Percentiles rank a stretch among this genome's conserved stretches.
Conservation (phyloP, 2,797 vertebrate species). For the Geotrypetes seraphini region DNA sequence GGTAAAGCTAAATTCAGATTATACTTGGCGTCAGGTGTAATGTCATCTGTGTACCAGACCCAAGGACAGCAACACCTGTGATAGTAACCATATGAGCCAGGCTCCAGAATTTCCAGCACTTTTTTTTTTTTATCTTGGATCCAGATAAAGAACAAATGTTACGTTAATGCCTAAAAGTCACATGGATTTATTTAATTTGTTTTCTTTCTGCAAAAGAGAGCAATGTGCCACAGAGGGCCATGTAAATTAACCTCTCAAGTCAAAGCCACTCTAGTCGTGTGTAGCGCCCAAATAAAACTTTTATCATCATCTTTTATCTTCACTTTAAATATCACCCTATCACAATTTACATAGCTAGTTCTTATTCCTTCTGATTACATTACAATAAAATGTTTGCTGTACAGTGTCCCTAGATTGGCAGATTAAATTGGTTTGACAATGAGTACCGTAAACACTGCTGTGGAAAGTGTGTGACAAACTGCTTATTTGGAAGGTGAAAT, state of each 20-base stretch:
- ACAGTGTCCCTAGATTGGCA: slow-evolving; percentile 2
- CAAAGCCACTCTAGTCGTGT: neutral
- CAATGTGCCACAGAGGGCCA: neutral
- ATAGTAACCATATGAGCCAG: slow-evolving; percentile 1
- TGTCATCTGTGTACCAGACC: slow-evolving; percentile 69
- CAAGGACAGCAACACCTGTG: slow-evolving; percentile 33
- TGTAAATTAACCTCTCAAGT: slow-evolving; percentile 12
- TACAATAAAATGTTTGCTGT: neutral
- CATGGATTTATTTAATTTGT: slow-evolving; percentile 13
- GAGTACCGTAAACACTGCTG: slow-evolving; percentile 6
- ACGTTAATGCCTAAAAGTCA: neutral
- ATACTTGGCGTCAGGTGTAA: slow-evolving; percentile 54
- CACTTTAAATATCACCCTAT: slow-evolving; percentile 15
- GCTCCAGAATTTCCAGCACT: neutral
- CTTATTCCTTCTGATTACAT: slow-evolving; percentile 8
- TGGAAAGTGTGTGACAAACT: neutral
- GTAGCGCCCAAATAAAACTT: slow-evolving; percentile 3
- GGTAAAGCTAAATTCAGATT: slow-evolving; percentile 74
- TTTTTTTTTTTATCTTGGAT: neutral
- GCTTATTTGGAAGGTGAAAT: neutral
- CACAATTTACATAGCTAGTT: slow-evolving; percentile 17
- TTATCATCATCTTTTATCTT: too few relatives aligned
- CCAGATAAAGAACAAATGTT: slow-evolving; percentile 9
- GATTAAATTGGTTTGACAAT: slow-evolving; percentile 4
- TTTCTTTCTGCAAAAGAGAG: slow-evolving; percentile 20